Conservation (phyloP, 2,888 invertebrate species). For the Philonicus albiceps region DNA sequence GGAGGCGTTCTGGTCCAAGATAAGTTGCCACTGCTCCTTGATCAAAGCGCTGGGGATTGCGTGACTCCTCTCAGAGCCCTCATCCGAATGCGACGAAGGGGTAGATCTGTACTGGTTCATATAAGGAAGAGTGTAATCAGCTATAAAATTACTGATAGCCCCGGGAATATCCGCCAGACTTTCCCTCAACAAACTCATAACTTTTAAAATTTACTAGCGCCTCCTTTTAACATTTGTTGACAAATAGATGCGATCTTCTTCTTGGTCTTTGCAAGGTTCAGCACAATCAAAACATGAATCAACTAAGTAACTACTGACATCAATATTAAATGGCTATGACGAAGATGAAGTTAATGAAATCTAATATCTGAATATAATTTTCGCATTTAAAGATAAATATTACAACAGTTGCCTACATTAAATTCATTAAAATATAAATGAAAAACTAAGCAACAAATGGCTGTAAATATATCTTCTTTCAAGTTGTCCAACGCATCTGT, state of each 20-base stretch:
- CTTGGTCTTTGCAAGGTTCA: background rate
- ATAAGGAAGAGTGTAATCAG: constrained; percentile 55
- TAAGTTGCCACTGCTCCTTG: constrained; percentile 68
- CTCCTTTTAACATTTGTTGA: background rate
- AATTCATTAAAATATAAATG: too few species aligned
- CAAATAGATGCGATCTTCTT: background rate
- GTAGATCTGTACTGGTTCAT: constrained; percentile 61
- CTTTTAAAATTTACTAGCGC: background rate
- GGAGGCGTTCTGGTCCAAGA: constrained; percentile 66
- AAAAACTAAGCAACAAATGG: too few species aligned
- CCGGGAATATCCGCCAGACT: constrained; percentile 58
- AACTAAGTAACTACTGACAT: too few species aligned
- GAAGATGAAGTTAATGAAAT: too few species aligned
- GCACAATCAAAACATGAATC: background rate
- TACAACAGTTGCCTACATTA: too few species aligned
- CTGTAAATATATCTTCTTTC: too few species aligned
- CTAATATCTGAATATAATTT: too few species aligned
- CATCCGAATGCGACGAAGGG: constrained; percentile 70
- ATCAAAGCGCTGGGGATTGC: constrained; percentile 68
- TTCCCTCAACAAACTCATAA: constrained; percentile 59
- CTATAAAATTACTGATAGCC: constrained; percentile 56
- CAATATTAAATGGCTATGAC: too few species aligned
- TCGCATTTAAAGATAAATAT: too few species aligned
- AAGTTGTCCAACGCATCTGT: too few species aligned
- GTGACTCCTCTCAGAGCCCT: constrained; percentile 69